These are phyloP conservation scores for Ernsta delagoae DNA, from an alignment of 2,888 invertebrate species.

Conservation along the genomic window DNA sequence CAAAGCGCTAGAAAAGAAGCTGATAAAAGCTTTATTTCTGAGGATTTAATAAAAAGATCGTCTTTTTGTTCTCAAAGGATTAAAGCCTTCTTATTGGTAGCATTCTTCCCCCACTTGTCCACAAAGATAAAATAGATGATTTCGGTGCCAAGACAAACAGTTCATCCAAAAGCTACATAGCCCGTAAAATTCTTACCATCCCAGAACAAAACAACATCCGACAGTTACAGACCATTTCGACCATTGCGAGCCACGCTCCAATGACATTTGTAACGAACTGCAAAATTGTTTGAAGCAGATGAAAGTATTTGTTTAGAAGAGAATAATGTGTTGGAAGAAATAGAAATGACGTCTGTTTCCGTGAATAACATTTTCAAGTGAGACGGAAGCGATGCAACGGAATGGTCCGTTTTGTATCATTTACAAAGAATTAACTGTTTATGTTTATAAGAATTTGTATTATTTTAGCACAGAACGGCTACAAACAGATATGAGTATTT, in stretches of 20 bases:
- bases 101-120: not conserved
- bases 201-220: not conserved
- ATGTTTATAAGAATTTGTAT: no score
- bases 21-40: no score
- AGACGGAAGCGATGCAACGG: not conserved
- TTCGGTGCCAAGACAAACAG: not conserved
- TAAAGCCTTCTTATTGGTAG: not conserved
- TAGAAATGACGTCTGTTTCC: slow-evolving; percentile 17
- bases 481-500: no score
- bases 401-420: no score
- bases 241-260: slow-evolving; percentile 51
- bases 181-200: slow-evolving; percentile 6
- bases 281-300: slow-evolving; percentile 53
- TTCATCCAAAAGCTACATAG: not conserved
- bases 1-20: no score
- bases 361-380: slow-evolving; percentile 8
- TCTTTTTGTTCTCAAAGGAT: no score
- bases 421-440: no score
- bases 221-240: slow-evolving; percentile 34
- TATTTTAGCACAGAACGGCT: no score
- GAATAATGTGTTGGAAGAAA: not conserved
- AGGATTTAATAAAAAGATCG: no score
- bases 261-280: slow-evolving; percentile 57
- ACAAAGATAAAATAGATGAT: not conserved
- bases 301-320: slow-evolving; percentile 31